Conservation (phyloP, 53 echinoderm and acorn worm genomes). For the Pentamera pediparva region DNA sequence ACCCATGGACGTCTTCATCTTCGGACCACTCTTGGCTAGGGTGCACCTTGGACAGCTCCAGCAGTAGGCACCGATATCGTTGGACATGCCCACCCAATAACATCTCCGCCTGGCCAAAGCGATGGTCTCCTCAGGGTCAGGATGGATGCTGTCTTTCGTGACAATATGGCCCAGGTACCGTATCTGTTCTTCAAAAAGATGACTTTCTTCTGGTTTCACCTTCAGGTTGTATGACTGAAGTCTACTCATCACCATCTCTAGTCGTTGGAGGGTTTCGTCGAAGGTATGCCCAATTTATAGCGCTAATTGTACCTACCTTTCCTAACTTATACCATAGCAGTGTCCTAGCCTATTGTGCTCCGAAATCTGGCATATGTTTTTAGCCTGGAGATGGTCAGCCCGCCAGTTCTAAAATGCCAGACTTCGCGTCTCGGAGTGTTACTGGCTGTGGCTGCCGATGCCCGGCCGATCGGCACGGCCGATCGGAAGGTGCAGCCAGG, state of each 20-base stretch:
- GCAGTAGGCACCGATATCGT: constrained; percentile 28
- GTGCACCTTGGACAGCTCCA: constrained; percentile 39
- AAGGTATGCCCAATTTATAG: constrained; percentile 48
- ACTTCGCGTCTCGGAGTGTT: too few relatives aligned
- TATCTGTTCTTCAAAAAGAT: constrained; percentile 38
- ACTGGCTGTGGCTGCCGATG: too few relatives aligned
- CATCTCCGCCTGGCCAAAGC: constrained; percentile 29
- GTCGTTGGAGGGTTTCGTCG: constrained; percentile 43
- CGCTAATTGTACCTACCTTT: too few relatives aligned
- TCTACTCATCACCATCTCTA: constrained; percentile 46
- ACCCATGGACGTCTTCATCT: constrained; percentile 21
- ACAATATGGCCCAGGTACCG: constrained; percentile 46
- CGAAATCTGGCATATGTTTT: too few relatives aligned
- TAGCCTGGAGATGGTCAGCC: too few relatives aligned
- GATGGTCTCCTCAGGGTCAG: constrained; percentile 47
- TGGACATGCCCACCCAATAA: constrained; percentile 45
- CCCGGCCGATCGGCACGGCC: too few relatives aligned
- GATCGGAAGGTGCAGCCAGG: too few relatives aligned
- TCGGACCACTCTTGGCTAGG: constrained; percentile 47
- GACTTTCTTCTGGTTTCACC: constrained; percentile 53
- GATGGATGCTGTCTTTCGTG: constrained; percentile 14
- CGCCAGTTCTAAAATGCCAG: too few relatives aligned
- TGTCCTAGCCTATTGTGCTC: too few relatives aligned
- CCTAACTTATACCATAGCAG: too few relatives aligned
- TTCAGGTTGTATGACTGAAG: constrained; percentile 39